Evolutionary conservation across 2,888 invertebrate species (phyloP).

Genomic region (Agrotis exclamationis): DNA sequence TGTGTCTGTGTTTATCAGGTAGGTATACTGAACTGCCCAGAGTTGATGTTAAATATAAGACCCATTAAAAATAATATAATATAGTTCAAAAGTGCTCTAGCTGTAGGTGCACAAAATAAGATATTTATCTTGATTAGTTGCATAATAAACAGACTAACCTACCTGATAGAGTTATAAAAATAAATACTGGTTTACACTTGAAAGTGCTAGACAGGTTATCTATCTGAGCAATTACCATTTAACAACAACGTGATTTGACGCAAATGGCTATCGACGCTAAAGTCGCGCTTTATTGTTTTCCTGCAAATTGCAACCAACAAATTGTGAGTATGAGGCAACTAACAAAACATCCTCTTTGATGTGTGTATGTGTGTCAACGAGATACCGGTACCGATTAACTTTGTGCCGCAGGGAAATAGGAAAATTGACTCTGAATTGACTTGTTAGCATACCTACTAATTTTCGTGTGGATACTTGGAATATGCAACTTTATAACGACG

Average conservation of each 20-base stretch:
- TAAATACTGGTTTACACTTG: constrained; percentile 79
- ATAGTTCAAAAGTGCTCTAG: constrained; percentile 13
- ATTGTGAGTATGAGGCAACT: constrained; percentile 59
- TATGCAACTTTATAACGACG: neutral
- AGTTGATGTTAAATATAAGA: neutral
- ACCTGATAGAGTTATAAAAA: constrained; percentile 68
- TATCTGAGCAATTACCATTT: constrained; percentile 76
- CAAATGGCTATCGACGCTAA: constrained; percentile 72
- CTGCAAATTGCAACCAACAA: constrained; percentile 65
- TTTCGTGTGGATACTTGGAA: constrained; percentile 27
- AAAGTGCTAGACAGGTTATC: constrained; percentile 80
- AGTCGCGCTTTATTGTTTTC: constrained; percentile 72
- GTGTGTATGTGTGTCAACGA: constrained; percentile 58
- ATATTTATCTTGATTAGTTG: constrained; percentile 45
- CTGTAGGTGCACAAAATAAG: neutral
- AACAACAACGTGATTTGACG: constrained; percentile 74
- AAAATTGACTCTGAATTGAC: constrained; percentile 52
- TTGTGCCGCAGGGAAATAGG: constrained; percentile 51
- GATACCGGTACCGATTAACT: constrained; percentile 45
- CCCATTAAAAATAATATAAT: neutral
- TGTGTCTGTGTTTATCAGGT: neutral
- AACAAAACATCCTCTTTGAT: constrained; percentile 39
- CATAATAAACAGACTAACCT: constrained; percentile 42
- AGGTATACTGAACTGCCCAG: neutral
- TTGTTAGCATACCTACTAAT: constrained; percentile 46